These are phyloP conservation scores for Pectinophora gossypiella DNA, from an alignment of 1,140 invertebrate species.

Conservation along the genomic window DNA sequence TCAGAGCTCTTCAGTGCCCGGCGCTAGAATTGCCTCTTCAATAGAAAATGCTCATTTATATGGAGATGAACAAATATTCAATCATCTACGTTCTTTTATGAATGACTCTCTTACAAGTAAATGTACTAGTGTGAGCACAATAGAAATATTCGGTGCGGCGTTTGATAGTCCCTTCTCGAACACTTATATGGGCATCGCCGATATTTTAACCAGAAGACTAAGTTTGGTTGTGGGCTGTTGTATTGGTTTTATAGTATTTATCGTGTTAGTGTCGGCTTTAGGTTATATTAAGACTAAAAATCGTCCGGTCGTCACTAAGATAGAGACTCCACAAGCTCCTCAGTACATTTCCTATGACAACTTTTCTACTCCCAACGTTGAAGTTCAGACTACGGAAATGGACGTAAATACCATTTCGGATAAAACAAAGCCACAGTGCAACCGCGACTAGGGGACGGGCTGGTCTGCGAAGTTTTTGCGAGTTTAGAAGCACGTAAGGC, in stretches of 20 bases:
- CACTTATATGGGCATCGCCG: slow-evolving; percentile 79
- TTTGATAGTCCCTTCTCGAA: slow-evolving; percentile 81
- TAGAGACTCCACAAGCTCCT: slow-evolving; percentile 77
- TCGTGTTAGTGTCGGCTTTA: slow-evolving; percentile 87
- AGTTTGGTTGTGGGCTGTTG: slow-evolving; percentile 90
- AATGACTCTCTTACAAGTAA: slow-evolving; percentile 84
- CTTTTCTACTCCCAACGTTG: slow-evolving; percentile 63
- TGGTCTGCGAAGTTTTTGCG: background rate
- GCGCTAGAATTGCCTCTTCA: slow-evolving; percentile 71
- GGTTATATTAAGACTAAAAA: slow-evolving; percentile 92
- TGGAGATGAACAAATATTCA: slow-evolving; percentile 73
- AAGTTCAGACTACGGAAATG: slow-evolving; percentile 60
- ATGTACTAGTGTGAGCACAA: slow-evolving; percentile 85
- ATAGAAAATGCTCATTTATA: slow-evolving; percentile 67
- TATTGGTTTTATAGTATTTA: slow-evolving; percentile 89
- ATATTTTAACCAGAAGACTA: slow-evolving; percentile 84
- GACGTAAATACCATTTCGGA: slow-evolving; percentile 62
- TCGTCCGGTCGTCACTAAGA: slow-evolving; percentile 83
- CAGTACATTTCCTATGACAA: slow-evolving; percentile 76
- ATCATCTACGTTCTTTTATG: slow-evolving; percentile 77
- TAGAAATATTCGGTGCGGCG: slow-evolving; percentile 82
- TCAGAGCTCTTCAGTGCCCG: slow-evolving; percentile 49
- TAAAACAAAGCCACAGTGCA: slow-evolving; percentile 40
- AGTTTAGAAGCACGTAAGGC: slow-evolving; percentile 1
- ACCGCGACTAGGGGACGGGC: background rate